Evolutionary conservation across 2,113 vertebrate genomes (phyloP).

Genomic region (Aix galericulata): DNA sequence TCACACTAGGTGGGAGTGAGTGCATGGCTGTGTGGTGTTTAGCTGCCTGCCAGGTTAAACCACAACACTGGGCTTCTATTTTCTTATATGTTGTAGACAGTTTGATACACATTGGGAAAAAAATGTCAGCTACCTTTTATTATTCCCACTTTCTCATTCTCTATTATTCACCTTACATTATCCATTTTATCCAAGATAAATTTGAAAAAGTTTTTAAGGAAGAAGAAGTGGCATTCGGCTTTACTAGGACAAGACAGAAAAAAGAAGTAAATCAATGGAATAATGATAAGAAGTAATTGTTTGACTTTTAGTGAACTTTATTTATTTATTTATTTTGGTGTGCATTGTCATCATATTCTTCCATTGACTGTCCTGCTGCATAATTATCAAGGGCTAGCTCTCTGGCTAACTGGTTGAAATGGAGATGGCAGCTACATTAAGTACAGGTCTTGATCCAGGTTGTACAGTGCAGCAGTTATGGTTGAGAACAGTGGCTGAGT

Average conservation of each 20-base stretch:
- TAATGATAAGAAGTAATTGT: too few relatives aligned
- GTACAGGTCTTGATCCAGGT: background rate
- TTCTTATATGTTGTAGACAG: background rate
- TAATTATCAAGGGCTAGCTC: background rate
- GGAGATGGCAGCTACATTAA: background rate
- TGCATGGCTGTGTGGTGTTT: too few relatives aligned
- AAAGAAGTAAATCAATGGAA: too few relatives aligned
- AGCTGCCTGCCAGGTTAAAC: too few relatives aligned
- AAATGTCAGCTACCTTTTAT: background rate
- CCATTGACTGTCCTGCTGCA: background rate
- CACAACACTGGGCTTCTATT: background rate
- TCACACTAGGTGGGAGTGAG: too few relatives aligned
- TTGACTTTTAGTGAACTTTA: background rate
- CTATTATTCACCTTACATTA: background rate
- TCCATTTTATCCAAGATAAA: background rate
- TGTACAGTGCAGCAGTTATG: background rate
- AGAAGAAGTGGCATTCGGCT: background rate
- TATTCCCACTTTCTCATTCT: background rate
- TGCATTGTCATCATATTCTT: background rate
- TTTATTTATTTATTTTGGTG: background rate
- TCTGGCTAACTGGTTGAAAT: background rate
- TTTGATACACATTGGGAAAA: background rate
- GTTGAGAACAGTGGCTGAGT: background rate
- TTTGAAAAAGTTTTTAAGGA: background rate
- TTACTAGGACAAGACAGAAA: background rate